phyloP scores from a whole-genome alignment of 2,113 vertebrate genomes.

The Gila orcuttii region DNA sequence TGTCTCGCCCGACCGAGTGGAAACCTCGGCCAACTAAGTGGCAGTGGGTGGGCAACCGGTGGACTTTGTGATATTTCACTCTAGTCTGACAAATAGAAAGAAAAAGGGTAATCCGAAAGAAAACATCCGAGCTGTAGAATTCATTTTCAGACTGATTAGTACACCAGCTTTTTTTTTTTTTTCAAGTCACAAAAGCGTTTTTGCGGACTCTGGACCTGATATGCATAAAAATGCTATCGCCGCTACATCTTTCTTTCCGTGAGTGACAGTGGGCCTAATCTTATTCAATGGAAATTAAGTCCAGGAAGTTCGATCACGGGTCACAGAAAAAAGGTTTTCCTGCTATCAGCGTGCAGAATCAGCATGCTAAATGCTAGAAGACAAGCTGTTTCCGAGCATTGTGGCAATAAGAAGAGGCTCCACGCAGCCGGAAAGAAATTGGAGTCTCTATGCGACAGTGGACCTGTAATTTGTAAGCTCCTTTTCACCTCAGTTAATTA shows the following conservation, averaged over 20 bases:
- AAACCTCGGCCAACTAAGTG: slow-evolving; percentile 76
- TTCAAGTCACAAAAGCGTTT: slow-evolving; percentile 78
- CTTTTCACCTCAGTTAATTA: slow-evolving; percentile 52
- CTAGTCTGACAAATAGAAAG: slow-evolving; percentile 58
- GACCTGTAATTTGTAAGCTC: slow-evolving; percentile 34
- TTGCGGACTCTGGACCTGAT: slow-evolving; percentile 73
- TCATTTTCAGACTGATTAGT: slow-evolving; percentile 80
- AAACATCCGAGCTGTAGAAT: slow-evolving; percentile 80
- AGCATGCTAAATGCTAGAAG: slow-evolving; percentile 51
- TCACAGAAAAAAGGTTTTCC: slow-evolving; percentile 47
- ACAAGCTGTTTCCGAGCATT: slow-evolving; percentile 46
- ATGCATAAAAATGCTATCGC: slow-evolving; percentile 73
- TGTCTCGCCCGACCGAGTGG: slow-evolving; percentile 68
- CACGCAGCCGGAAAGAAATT: background rate
- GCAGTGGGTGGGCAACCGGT: slow-evolving; percentile 62
- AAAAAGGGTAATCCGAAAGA: slow-evolving; percentile 71
- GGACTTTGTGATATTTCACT: slow-evolving; percentile 83
- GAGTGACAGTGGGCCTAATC: slow-evolving; percentile 71
- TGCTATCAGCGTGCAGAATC: slow-evolving; percentile 42
- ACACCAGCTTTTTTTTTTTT: slow-evolving; percentile 70
- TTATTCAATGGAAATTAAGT: slow-evolving; percentile 58
- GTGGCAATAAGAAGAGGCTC: slow-evolving; percentile 12
- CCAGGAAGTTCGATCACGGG: slow-evolving; percentile 44
- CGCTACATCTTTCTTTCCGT: slow-evolving; percentile 68
- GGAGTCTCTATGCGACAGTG: background rate